Conservation (phyloP, 1,140 invertebrate genomes). For the Nephotettix cincticeps region DNA sequence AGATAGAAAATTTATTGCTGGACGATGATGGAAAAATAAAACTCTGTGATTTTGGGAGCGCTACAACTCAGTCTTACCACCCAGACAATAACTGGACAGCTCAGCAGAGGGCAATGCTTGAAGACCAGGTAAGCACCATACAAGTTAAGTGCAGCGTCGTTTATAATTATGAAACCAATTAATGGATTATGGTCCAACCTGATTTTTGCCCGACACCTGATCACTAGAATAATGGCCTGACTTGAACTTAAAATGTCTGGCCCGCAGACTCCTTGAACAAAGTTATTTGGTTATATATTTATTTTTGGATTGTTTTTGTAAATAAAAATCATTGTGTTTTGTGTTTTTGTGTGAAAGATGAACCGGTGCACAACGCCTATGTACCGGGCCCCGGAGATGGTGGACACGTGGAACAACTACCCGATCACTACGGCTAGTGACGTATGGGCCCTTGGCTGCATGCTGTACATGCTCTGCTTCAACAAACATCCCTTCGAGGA, state of each 20-base stretch:
- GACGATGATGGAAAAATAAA: slow-evolving; percentile 83
- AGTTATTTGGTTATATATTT: neutral
- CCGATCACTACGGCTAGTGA: slow-evolving; percentile 87
- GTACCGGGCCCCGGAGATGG: slow-evolving; percentile 93
- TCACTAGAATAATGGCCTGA: no score
- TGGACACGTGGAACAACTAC: slow-evolving; percentile 97
- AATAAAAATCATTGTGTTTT: no score
- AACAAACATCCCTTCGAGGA: slow-evolving; percentile 97
- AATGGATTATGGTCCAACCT: neutral
- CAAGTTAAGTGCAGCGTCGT: neutral
- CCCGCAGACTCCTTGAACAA: no score
- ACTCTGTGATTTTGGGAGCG: slow-evolving; percentile 98
- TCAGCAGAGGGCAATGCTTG: slow-evolving; percentile 85
- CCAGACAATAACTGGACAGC: slow-evolving; percentile 91
- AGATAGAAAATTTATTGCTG: slow-evolving; percentile 74
- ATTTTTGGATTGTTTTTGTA: no score
- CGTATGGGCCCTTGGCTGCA: slow-evolving; percentile 96
- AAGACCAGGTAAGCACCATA: slow-evolving; percentile 85
- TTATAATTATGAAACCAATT: neutral
- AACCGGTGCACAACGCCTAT: slow-evolving; percentile 79
- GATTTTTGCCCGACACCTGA: no score
- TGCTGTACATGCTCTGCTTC: slow-evolving; percentile 90
- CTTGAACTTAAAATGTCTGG: no score
- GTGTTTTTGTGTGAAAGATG: no score
- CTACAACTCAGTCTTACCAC: slow-evolving; percentile 78